Evolutionary conservation across 1,140 invertebrate species (phyloP).

Genomic region (Neuroterus valhalla): DNA sequence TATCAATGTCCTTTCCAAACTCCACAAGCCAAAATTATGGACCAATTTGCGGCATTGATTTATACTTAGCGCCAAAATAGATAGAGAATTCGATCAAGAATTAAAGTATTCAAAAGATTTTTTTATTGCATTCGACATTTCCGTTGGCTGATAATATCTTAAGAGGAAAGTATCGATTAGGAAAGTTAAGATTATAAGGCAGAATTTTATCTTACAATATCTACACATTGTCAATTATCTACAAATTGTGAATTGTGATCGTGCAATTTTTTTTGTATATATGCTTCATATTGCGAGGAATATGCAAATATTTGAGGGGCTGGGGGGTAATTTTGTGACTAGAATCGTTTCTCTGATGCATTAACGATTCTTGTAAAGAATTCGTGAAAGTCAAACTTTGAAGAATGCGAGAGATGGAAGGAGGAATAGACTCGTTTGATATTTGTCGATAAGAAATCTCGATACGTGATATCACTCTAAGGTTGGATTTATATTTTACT

Average conservation of each 20-base stretch:
- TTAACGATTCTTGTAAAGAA: background rate
- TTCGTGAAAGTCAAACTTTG: background rate
- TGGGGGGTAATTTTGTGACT: too few species aligned
- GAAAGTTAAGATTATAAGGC: constrained; percentile 6
- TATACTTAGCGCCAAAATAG: constrained; percentile 5
- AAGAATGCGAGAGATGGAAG: background rate
- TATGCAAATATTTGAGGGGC: background rate
- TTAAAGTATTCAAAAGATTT: background rate
- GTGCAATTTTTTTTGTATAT: constrained; percentile 58
- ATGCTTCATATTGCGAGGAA: constrained; percentile 30
- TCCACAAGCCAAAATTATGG: constrained; percentile 9
- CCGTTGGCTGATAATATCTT: background rate
- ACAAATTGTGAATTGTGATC: constrained; percentile 57
- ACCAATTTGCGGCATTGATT: background rate
- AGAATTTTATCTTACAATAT: constrained; percentile 39
- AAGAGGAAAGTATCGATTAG: background rate
- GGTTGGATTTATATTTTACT: constrained; percentile 56
- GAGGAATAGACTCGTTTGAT: background rate
- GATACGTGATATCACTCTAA: constrained; percentile 39
- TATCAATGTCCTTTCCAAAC: background rate
- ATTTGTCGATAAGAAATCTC: constrained; percentile 28
- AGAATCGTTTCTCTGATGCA: background rate
- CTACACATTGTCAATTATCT: constrained; percentile 60
- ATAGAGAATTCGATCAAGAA: background rate
- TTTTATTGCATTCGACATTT: background rate